These are phyloP conservation scores for Gulo gulo DNA, from an alignment of 2,113 vertebrate species.

Conservation along the genomic window DNA sequence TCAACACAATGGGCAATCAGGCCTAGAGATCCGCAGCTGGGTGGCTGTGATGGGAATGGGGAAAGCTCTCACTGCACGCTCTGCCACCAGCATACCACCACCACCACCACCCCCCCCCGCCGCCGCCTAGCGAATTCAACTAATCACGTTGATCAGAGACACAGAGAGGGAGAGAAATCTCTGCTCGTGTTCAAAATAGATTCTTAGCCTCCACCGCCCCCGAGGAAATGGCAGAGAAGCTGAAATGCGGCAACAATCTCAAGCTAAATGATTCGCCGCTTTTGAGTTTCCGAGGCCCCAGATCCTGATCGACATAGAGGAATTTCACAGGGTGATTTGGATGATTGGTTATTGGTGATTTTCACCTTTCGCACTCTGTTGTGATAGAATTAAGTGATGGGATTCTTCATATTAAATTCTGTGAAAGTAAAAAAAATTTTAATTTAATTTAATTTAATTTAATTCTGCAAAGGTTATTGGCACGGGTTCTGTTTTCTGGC, in stretches of 20 bases:
- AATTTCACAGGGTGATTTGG: not conserved
- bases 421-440: not conserved
- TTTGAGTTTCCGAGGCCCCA: not conserved
- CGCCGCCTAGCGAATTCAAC: not conserved
- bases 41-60: not conserved
- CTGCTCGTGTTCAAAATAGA: not conserved
- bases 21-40: slow-evolving; percentile 34
- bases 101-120: not conserved
- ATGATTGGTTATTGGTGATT: not conserved
- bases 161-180: not conserved
- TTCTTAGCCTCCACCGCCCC: not conserved
- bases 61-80: not conserved
- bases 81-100: not conserved
- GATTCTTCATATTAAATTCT: not conserved
- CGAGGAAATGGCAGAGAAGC: not conserved
- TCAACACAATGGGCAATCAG: slow-evolving; percentile 44
- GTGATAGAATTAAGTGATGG: not conserved
- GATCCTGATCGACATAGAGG: not conserved
- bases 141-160: not conserved
- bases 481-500: not conserved
- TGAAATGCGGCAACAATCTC: not conserved
- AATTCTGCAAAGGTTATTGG: not conserved
- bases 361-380: not conserved
- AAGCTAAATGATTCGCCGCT: not conserved
- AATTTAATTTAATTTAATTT: no score